Base-by-base conservation (phyloP, 1,140 invertebrate species). In the Riptortus pedestris region DNA sequence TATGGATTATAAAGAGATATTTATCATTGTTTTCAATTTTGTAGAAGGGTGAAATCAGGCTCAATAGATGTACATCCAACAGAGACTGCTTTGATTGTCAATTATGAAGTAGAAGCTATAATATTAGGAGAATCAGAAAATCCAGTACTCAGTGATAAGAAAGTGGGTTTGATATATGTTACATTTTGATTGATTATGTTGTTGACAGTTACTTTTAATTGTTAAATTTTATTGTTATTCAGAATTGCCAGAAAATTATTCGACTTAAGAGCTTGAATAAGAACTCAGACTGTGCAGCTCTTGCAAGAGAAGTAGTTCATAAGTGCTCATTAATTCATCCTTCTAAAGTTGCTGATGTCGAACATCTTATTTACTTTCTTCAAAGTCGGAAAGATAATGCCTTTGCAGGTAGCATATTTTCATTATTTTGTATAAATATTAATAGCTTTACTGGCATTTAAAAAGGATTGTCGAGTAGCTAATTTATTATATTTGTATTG, bases 321-420 rank as follows among this genome's bases (percentile, higher is more conserved):
- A 89, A 91, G 75, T 96, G 92, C 76, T 85, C 86, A 71, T 77
- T 96, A 18, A 94, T 96, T 71, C 89, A 92, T 73, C 83, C 85
- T 62, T 87, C 86, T 1, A 88, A 91, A 74, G 71, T 90, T 26
- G 79, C 81, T 12, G 91, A 96, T 77, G 86, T 96, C 3, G 90
- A 95, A 74, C 91, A 94, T 72, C 79, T 93, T n/a, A 85, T 96
- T 67, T 90, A 87, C 74, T 95, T 94, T 77, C 77, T 96, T 27
- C 88, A 94, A 75, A 92, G 88, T 75, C 80, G 92, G 63, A 86
- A 86, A 74, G 79, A 79, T 59, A 79, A 77, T 73, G 72, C 71
- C 64, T 70, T 70, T 66, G 66, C 67, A 59, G 63, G 65, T 67
- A 47, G 29, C 20, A 11, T 48, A 59, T 33, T 38, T 51, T 7